Evolutionary conservation across 2,888 invertebrate genomes (phyloP), one percentile per base, ranked within the genome.

Genomic region (Theretra japonica): DNA sequence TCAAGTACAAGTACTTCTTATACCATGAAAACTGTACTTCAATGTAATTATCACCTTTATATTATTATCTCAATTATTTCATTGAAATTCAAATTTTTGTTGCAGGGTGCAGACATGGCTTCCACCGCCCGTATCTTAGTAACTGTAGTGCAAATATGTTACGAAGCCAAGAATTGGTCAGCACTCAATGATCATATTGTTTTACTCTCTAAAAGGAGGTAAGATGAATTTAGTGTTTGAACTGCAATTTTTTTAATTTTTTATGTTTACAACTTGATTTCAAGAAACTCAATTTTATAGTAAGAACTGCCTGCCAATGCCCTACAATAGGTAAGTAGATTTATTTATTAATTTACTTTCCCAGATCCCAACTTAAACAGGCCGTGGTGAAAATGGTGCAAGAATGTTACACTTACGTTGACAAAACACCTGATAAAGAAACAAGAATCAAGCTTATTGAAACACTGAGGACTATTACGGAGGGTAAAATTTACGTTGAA

Each of bases 401-500:
- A 90, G 98, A 99, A 92, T 99, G 98, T 84, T 98, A 96, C 86
- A 96, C 96, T 60, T 99, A 99, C 86, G 98, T 99, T 1, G 98
- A 99, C 81, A 96, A 98, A 89, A 97, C 98, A 23, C 98, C 98
- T 0, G 97, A 97, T 82, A 97, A 98, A 88, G 98, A 98, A 78
- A 96, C 97, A 0, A 98, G 97, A 94, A 96, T 99, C 65, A 98
- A 99, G 87, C 95, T 99, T 0, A 99, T 99, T 85, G 99, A 99
- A 88, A 99, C 99, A 0, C 92, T 99, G 69, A 96, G 98, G 76
- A 96, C 97, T 6, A 99, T 99, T 2, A 99, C 99, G 0, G 99
- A 99, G 87, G 99, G 99, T 77, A 99, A 99, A 96, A 99, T 99
- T 78, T 99, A 99, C 89, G 99, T 99, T n/a, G 99, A 99, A 95